These are phyloP conservation scores for Myotis vivesi DNA, from an alignment of 2,797 vertebrate genomes.

Conservation along the genomic window DNA sequence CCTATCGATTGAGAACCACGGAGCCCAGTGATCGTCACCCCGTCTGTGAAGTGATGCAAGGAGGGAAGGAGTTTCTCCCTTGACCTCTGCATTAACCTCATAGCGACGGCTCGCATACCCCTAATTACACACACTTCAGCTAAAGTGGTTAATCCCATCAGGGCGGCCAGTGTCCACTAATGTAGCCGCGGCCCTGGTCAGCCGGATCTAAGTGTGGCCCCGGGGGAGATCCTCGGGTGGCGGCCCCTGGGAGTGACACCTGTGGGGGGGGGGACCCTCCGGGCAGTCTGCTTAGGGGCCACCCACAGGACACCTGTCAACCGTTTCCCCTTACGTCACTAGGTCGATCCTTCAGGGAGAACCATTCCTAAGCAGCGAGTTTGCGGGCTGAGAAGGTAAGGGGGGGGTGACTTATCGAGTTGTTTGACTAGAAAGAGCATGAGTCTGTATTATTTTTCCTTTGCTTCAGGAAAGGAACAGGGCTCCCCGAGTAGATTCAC, in stretches of 20 bases:
- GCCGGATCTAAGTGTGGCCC: slow-evolving; percentile 72
- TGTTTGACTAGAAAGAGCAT: neutral
- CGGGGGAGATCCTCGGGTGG: slow-evolving; percentile 19
- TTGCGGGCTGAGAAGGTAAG: fast-evolving
- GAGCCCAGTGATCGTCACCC: slow-evolving; percentile 92
- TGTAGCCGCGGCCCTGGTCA: slow-evolving; percentile 74
- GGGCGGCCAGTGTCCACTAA: slow-evolving; percentile 79
- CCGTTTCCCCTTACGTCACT: neutral
- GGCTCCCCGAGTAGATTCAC: neutral
- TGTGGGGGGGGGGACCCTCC: neutral
- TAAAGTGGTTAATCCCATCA: slow-evolving; percentile 96
- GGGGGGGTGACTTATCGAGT: neutral
- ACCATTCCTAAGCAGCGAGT: neutral
- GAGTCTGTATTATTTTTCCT: neutral
- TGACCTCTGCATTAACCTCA: slow-evolving; percentile 99
- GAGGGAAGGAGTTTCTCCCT: slow-evolving; percentile 98
- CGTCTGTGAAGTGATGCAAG: slow-evolving; percentile 97
- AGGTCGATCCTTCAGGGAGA: neutral
- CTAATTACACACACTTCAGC: slow-evolving; percentile 99
- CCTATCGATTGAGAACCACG: slow-evolving; percentile 97
- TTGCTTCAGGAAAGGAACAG: neutral
- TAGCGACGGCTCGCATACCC: slow-evolving; percentile 99
- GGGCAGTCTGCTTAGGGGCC: neutral
- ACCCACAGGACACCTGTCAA: neutral
- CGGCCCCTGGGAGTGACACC: slow-evolving; percentile 23